Percentiles rank a stretch among this genome's conserved stretches.
Evolutionary conservation across 2,797 vertebrate genomes (phyloP).

Genomic region (Trachops cirrhosus): DNA sequence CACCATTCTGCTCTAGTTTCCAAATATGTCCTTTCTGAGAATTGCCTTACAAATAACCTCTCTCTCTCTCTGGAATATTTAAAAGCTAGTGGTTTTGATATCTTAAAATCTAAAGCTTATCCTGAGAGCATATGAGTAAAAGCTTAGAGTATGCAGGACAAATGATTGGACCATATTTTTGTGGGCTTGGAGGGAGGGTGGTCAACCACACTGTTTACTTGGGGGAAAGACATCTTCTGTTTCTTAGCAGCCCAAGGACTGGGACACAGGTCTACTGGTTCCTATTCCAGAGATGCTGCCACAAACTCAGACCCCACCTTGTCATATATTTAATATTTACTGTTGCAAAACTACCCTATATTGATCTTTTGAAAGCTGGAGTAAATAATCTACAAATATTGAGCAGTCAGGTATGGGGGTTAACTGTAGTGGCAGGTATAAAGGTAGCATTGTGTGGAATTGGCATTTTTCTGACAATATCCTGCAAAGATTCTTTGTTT

Average conservation of each 20-base stretch:
- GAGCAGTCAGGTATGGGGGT: neutral
- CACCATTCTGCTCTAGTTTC: neutral
- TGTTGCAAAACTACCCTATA: neutral
- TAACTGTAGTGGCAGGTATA: neutral
- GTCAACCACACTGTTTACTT: neutral
- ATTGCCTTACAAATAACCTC: conserved; percentile 6
- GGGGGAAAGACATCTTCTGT: neutral
- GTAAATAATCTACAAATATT: neutral
- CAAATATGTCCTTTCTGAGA: neutral
- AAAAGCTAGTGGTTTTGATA: neutral
- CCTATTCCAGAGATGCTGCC: neutral
- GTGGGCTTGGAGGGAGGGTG: neutral
- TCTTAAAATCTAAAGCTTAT: neutral
- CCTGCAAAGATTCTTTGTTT: neutral
- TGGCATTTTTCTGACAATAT: neutral
- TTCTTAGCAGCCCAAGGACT: neutral
- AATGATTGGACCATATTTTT: neutral
- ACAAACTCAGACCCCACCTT: neutral
- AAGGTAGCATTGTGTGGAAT: neutral
- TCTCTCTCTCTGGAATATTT: neutral
- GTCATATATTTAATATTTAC: neutral
- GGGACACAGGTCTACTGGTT: neutral
- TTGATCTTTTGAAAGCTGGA: neutral
- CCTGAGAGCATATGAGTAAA: neutral
- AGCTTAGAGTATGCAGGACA: neutral